Evolutionary conservation across 2,113 vertebrate species (phyloP), one percentile per base, ranked within the genome.

Genomic region (Saccopteryx bilineata): DNA sequence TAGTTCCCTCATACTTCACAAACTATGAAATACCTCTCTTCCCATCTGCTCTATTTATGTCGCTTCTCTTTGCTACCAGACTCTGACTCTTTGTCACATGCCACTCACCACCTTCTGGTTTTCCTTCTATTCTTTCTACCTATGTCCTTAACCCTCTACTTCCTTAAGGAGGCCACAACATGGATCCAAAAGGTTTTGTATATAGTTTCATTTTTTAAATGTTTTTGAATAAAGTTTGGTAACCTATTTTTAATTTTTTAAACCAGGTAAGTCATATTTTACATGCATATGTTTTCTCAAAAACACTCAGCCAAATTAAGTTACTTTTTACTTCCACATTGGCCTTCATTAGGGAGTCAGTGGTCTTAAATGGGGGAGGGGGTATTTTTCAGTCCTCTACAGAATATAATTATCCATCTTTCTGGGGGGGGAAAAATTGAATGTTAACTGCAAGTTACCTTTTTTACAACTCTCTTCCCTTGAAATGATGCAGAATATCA

Each of bases 181-280:
- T 61, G n/a, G 52, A 95, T 79, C 21, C 1, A 10, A 56, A 71
- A 87, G 28, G 33, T 58, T 88, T 85, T 87, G 50, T 60, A 46
- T 63, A 46, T 4, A 56, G 14, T 50, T 39, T 65, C 31, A 31
- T 68, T 92, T 66, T 6, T n/a, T 75, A 69, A 93, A 54, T 26
- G 28, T 58, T 83, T 85, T 61, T 61, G 15, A 23, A 80, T 48
- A 80, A 93, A 90, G 9, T 69, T 68, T 89, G 33, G 54, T 93
- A 85, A 39, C 19, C 52, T 39, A n/a, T 61, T 92, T 50, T 88
- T 87, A 71, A 63, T 69, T 74, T 97, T 97, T 71, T 3, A 87
- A 96, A 82, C 56, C 96, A 90, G 96, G 96, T 96, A 96, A 96
- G 96, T 94, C 74, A 63, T 21, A 54, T 56, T 93, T 84, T 46